phyloP scores from a whole-genome alignment of 2,113 vertebrate species.

The Pontoporia blainvillei region DNA sequence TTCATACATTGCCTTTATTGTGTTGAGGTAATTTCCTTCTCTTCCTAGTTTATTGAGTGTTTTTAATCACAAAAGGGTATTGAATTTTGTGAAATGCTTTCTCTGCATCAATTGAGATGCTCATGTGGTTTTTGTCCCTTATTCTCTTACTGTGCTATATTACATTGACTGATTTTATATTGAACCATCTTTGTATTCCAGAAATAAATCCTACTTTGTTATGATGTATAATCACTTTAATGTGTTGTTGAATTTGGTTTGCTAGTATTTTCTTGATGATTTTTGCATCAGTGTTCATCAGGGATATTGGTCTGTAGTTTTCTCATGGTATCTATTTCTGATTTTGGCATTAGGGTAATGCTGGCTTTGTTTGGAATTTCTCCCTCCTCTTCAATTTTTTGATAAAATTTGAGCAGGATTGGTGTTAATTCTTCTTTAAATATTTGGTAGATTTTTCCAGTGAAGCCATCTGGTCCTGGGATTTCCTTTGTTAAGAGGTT shows the following conservation, averaged over 20 bases:
- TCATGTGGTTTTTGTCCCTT: background rate
- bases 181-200: background rate
- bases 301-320: background rate
- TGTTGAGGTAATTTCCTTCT: background rate
- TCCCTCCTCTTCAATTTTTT: background rate
- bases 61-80: background rate
- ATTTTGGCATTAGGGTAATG: background rate
- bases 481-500: background rate
- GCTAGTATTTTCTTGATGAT: background rate
- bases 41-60: background rate
- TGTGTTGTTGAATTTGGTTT: background rate
- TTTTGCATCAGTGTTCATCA: background rate
- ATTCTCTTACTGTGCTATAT: background rate
- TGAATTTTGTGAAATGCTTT: background rate
- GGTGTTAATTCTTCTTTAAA: background rate
- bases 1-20: background rate
- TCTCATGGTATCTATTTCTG: background rate
- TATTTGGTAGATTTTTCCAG: background rate
- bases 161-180: background rate
- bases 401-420: background rate
- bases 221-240: background rate
- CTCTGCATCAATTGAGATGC: background rate
- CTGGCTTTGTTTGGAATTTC: background rate
- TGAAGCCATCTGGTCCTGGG: background rate
- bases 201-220: background rate